Base-by-base conservation (phyloP, 2,888 invertebrate species). In the Pyrochroa serraticornis region DNA sequence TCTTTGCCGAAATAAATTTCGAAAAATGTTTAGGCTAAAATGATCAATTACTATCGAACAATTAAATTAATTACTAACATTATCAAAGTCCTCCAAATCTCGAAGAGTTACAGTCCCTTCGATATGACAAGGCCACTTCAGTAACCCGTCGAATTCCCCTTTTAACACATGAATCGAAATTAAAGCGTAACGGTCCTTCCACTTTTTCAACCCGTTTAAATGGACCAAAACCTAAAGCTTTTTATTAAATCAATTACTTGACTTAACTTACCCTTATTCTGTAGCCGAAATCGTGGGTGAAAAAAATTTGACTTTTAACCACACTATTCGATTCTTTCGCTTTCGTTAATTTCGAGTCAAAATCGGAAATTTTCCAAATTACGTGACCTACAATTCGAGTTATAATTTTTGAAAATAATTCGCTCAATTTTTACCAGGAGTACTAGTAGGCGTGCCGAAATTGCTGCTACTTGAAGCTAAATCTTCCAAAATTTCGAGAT, bases 171-270 rank as follows among this genome's bases (percentile, higher is more conserved):
- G 85, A 37, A 91, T 80, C 0, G 88, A 88, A 6, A 88, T 85
- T 37, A 90, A 87, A 44, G 90, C 75, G 72, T 91, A 87, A 0
- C 91, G 82, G 0, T 88, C 90, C 70, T 85, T 87, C 91, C 91
- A 91, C 60, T 87, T 88, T 33, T 90, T 90, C 45, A 88, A 83
- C 5, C 91, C 91, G 74, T 91, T 91, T 22, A 91, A 75, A 71
- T 86, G 84, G 1, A 90, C 75, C 67, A 90, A 85, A 14, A 89
- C 80, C 89, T 89, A 71, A 35, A 72, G 65, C 49, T 53, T 35
- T 48, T 13, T 30, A 43, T 55, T 31, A 8, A 33, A 12, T 38
- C 7, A 31, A 49, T 36, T 13, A 44, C 10, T 3, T 22, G 36
- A 35, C 12, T 34, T 36, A 8, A 60, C 62, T 72, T 79, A 88